Evolutionary conservation across 2,113 vertebrate species (phyloP).

Genomic region (Solea senegalensis): DNA sequence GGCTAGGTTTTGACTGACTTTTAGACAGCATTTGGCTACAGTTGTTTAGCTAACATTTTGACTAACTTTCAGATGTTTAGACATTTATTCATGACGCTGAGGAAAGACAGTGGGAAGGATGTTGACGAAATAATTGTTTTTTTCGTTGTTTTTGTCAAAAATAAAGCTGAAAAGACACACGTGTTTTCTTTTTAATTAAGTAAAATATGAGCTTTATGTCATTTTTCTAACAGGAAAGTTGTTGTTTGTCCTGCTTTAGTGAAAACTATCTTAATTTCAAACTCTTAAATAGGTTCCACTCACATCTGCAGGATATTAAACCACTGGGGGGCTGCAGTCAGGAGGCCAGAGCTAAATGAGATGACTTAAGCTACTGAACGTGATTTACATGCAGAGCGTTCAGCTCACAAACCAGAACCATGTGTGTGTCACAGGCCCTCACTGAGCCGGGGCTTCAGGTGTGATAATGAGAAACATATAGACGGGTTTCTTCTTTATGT

Average conservation of each 20-base stretch:
- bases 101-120: too few species aligned
- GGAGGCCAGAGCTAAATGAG: constrained; percentile 33
- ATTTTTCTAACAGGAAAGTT: neutral
- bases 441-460: constrained; percentile 36
- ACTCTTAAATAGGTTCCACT: constrained; percentile 28
- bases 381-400: constrained; percentile 42
- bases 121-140: too few species aligned
- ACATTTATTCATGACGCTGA: too few species aligned
- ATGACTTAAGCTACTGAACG: constrained; percentile 43
- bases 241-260: constrained; percentile 18
- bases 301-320: constrained; percentile 58
- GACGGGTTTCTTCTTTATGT: neutral
- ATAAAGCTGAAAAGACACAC: neutral
- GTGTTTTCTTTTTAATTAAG: too few species aligned
- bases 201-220: neutral
- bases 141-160: too few species aligned
- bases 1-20: too few species aligned
- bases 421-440: constrained; percentile 63
- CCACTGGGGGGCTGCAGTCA: constrained; percentile 4
- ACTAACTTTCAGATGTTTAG: too few species aligned
- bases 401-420: constrained; percentile 57
- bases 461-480: constrained; percentile 72
- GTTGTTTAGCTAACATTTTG: too few species aligned
- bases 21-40: too few species aligned
- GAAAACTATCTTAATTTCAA: constrained; percentile 32